Evolutionary conservation across 1,140 invertebrate genomes (phyloP), one percentile per base, ranked within the genome.

Genomic region (Portunus trituberculatus): DNA sequence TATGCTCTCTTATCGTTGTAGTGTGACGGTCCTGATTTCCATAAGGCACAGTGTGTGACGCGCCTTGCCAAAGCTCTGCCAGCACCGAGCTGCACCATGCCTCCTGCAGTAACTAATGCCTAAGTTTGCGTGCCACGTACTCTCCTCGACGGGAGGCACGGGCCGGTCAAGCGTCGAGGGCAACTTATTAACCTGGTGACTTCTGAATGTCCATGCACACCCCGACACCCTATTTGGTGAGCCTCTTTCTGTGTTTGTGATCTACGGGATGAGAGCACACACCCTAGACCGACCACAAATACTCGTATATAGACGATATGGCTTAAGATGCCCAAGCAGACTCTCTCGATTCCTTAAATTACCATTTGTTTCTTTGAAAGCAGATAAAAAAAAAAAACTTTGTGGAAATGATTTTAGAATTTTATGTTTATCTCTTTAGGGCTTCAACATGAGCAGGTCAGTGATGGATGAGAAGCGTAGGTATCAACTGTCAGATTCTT

Each of bases 211-310:
- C 67, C 67, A 76, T 2, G 67, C 67, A 8, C 20, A 25, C 67
- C 25, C 20, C 67, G 25, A 76, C 67, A 25, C 67, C 67, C 67
- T 25, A 76, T 76, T 76, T 76, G 67, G 67, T 59, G 67, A n/a
- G 67, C n/a, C 67, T 76, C 67, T 76, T n/a, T 76, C 67, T 76
- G 67, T n/a, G 67, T n/a, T n/a, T 76, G 67, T 76, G 67, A 76
- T 25, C n/a, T n/a, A 76, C 20, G 67, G 6, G 67, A 20, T 76
- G 67, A 25, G 67, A 3, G 67, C 67, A n/a, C 67, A 76, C 67
- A 76, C 67, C 67, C 67, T 76, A 1, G 12, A 20, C 67, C 67
- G 20, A 76, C 67, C 67, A 20, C 67, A 8, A n/a, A n/a, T n/a
- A 76, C 67, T n/a, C n/a, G n/a, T n/a, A 76, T 76, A n/a, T 8